Percentiles rank a stretch among this genome's conserved stretches.
These are phyloP conservation scores for Callospermophilus lateralis DNA, from an alignment of 2,113 vertebrate genomes.

Conservation along the genomic window DNA sequence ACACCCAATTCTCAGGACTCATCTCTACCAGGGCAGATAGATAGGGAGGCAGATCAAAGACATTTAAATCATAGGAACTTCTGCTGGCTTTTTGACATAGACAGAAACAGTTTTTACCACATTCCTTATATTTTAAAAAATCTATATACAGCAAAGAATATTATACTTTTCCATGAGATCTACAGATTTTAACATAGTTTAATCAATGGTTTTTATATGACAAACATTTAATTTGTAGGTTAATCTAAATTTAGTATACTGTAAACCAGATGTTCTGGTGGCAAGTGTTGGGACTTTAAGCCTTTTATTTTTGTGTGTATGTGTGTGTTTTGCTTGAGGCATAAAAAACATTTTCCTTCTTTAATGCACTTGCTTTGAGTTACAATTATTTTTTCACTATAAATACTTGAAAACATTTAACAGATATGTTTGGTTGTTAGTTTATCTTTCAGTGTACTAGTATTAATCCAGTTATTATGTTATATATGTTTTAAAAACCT, in stretches of 20 bases:
- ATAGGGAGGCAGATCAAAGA: not conserved
- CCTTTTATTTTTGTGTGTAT: slow-evolving; percentile 66
- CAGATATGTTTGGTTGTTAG: slow-evolving; percentile 63
- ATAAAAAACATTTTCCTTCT: slow-evolving; percentile 72
- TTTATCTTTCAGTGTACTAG: slow-evolving; percentile 70
- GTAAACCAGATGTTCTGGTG: slow-evolving; percentile 74
- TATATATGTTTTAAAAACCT: slow-evolving; percentile 5
- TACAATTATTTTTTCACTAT: slow-evolving; percentile 68
- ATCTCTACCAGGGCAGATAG: not conserved
- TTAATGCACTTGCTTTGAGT: slow-evolving; percentile 75
- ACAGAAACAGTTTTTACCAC: not conserved
- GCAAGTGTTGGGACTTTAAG: not conserved
- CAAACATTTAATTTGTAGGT: slow-evolving; percentile 42
- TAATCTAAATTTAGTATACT: slow-evolving; percentile 70
- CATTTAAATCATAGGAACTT: not conserved
- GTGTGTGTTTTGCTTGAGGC: slow-evolving; percentile 75
- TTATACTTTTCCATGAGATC: not conserved
- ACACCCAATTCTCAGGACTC: too few relatives aligned
- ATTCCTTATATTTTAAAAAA: not conserved
- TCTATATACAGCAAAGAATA: not conserved
- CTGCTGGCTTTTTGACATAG: not conserved
- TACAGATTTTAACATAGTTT: slow-evolving; percentile 40
- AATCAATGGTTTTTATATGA: slow-evolving; percentile 53
- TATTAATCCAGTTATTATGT: slow-evolving; percentile 76
- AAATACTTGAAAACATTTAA: slow-evolving; percentile 72